A percentile compares a stretch with the other conserved stretches of the same genome.
phyloP scores from a whole-genome alignment of 2,113 vertebrate species.

The Trogon melanurus region DNA sequence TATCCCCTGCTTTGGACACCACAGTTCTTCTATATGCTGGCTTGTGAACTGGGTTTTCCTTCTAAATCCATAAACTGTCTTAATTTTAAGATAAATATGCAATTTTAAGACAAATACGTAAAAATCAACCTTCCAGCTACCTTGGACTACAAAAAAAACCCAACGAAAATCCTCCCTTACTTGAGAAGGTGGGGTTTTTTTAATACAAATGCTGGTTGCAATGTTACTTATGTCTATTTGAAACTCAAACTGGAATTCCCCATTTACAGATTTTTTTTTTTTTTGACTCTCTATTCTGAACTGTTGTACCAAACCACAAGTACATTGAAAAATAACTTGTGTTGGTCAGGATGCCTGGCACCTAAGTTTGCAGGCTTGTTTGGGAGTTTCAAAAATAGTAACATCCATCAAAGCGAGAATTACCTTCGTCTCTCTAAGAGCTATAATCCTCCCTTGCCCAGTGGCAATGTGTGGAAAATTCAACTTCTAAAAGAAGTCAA shows the following conservation, averaged over 20 bases:
- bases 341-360: not conserved
- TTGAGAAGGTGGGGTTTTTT: not conserved
- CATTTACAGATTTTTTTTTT: not conserved
- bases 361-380: not conserved
- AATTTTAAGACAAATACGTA: not conserved
- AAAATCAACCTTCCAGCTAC: not conserved
- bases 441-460: not conserved
- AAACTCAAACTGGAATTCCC: not conserved
- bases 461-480: not conserved
- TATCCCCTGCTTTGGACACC: not conserved
- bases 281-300: not conserved
- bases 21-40: rapidly evolving
- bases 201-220: not conserved
- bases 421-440: not conserved
- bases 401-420: not conserved
- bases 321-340: not conserved
- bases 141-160: too few species aligned
- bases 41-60: not conserved
- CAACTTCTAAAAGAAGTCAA: not conserved
- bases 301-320: not conserved
- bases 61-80: not conserved
- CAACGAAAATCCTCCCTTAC: not conserved
- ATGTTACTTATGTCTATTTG: not conserved
- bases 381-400: not conserved
- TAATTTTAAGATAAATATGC: not conserved